These are phyloP conservation scores for Erinaceus europaeus DNA, from an alignment of 2,113 vertebrate species.

Conservation along the genomic window DNA sequence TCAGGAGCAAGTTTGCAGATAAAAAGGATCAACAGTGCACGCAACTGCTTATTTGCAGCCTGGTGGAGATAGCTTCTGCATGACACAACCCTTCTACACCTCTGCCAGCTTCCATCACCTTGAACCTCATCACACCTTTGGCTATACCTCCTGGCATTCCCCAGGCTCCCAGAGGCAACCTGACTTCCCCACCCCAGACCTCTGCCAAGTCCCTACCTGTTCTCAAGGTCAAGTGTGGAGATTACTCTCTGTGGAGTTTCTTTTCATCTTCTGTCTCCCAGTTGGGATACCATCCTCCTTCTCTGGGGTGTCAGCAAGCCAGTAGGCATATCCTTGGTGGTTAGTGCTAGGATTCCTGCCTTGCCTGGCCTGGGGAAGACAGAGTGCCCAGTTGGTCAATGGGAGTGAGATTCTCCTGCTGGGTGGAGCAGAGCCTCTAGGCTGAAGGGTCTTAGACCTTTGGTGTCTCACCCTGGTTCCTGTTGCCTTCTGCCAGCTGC, in stretches of 20 bases:
- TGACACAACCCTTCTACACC: too few species aligned
- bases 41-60: not conserved
- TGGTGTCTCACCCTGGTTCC: fast-evolving
- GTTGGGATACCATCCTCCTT: too few species aligned
- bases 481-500: fast-evolving
- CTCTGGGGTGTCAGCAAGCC: too few species aligned
- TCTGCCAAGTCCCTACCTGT: not conserved
- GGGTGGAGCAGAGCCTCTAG: not conserved
- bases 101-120: too few species aligned
- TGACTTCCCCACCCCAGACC: too few species aligned
- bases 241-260: not conserved
- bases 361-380: too few species aligned
- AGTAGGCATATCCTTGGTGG: too few species aligned
- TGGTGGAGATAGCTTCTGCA: not conserved
- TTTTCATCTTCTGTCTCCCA: not conserved
- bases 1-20: not conserved
- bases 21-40: not conserved
- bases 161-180: too few species aligned
- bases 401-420: not conserved
- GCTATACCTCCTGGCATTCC: not conserved
- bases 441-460: not conserved
- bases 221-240: not conserved
- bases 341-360: too few species aligned
- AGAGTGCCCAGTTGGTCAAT: fast-evolving
- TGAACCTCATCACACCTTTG: too few species aligned